Evolutionary conservation across 2,888 invertebrate genomes (phyloP).

Genomic region (Muschampia staudingeri): DNA sequence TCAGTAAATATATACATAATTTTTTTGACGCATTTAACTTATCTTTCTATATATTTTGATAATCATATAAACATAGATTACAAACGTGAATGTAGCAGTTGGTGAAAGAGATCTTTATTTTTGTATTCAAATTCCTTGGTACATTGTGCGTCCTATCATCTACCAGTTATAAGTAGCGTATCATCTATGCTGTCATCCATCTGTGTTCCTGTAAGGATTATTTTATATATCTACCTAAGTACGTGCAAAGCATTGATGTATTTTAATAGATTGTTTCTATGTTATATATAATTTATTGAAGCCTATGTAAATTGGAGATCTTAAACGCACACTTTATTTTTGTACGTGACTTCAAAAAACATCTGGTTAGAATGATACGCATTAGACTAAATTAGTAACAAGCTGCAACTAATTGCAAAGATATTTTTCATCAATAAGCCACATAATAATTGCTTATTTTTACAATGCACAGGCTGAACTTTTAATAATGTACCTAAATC

Average conservation of each 20-base stretch:
- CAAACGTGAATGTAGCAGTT: neutral
- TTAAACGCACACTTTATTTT: neutral
- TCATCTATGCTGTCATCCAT: neutral
- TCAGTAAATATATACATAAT: slow-evolving; percentile 20
- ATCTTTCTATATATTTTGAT: slow-evolving; percentile 15
- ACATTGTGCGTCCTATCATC: neutral
- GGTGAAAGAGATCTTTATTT: slow-evolving; percentile 32
- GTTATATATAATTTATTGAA: neutral
- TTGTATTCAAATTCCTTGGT: slow-evolving; percentile 31
- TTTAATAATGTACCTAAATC: neutral
- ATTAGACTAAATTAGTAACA: slow-evolving; percentile 1
- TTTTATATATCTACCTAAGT: neutral
- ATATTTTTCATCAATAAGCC: too few relatives aligned
- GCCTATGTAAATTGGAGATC: neutral
- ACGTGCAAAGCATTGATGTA: slow-evolving; percentile 35
- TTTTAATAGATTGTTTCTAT: neutral
- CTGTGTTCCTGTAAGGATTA: slow-evolving; percentile 31
- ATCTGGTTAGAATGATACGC: slow-evolving; percentile 12
- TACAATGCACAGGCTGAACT: neutral
- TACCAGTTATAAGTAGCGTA: too few relatives aligned
- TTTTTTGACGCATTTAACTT: slow-evolving; percentile 46
- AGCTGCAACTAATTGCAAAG: neutral
- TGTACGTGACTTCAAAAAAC: neutral
- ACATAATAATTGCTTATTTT: neutral
- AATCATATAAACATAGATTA: neutral